Base-by-base conservation (phyloP, 2,113 vertebrate genomes). In the Empidonax traillii region DNA sequence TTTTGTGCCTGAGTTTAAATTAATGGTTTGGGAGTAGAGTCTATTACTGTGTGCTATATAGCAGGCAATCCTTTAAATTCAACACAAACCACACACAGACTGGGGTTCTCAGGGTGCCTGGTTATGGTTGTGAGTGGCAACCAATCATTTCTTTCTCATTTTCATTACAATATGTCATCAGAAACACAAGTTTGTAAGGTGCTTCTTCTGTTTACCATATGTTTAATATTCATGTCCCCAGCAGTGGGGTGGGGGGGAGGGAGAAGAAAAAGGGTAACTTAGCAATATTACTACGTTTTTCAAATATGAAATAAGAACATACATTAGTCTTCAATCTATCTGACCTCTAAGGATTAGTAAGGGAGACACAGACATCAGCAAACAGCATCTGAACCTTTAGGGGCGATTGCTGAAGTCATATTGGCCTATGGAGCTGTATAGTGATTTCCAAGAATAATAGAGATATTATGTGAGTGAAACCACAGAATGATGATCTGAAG, bases 291-390 rank as follows among this genome's bases (percentile, higher is more conserved):
- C 47, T 95, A 55, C 86, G 76, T 93, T 84, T 94, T 85, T 89
- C 87, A 90, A 74, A 95, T 83, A 78, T 35, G 24, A 87, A 88
- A 74, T 91, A 95, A 95, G 74, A 84, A 62, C 44, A 55, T 71
- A 15, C 30, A 44, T 69, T 93, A 90, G 43, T 93, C 92, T 96
- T 93, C 69, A 84, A 66, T 94, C 76, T 97, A 58, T 84, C 84
- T 95, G 95, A 96, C 95, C 96, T 97, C 92, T 96, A 95, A 96
- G 91, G 66, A 92, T 74, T 73, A 86, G 31, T 90, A 95, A 93
- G 97, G 89, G 95, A 96, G 92, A 96, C 95, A 95, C 55, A 92
- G 93, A 88, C 56, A 76, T 96, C 95, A 96, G 76, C 69, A 89
- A 86, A 92, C 85, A 61, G 75, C 76, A 91, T 82, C 86, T 89